Base-by-base conservation (phyloP, 1,140 invertebrate genomes). In the Acyrthosiphon pisum region DNA sequence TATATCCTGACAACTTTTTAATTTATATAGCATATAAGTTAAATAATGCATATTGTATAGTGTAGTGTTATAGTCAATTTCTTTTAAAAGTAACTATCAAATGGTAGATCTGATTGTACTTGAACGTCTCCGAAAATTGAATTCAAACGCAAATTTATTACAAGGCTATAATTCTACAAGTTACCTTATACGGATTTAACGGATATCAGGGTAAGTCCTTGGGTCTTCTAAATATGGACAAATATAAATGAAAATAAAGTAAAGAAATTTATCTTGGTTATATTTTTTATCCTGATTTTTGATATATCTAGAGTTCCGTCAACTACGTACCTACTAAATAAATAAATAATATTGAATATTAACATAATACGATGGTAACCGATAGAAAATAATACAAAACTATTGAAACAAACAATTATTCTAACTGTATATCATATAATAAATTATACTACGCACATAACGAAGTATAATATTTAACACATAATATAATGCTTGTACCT, bases 121-220 rank as follows among this genome's bases (percentile, higher is more conserved):
- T 26, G 4, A 9, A 86, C 41, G 44, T 89, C 9, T 41, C 2
- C 35, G 9, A 89, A 89, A 89, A 53, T 90, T 68, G 0, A 68
- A 90, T 68, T 68, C 44, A 30, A 68, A 18, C 20, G 14, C 2
- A 44, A 60, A 68, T 30, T 90, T 41, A 56, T 56, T 56, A 68
- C 89, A 90, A 60, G 89, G 53, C 56, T 68, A 44, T 18, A 56
- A 37, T 23, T n/a, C 9, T 76, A 60, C 53, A 68, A 90, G 56
- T 68, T 90, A 68, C 89, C 56, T n/a, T 90, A 90, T 37, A 90
- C 23, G 37, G 89, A 68, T 90, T 90, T 90, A 60, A 22, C 89
- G 89, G 56, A 90, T 90, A 68, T 60, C 50, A 68, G 53, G 44
- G 14, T 68, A 68, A 41, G 89, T 90, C 89, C 89, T 90, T 90